Evolutionary conservation across 2,888 invertebrate genomes (phyloP).

Genomic region (Lasioglossum pauxillum): DNA sequence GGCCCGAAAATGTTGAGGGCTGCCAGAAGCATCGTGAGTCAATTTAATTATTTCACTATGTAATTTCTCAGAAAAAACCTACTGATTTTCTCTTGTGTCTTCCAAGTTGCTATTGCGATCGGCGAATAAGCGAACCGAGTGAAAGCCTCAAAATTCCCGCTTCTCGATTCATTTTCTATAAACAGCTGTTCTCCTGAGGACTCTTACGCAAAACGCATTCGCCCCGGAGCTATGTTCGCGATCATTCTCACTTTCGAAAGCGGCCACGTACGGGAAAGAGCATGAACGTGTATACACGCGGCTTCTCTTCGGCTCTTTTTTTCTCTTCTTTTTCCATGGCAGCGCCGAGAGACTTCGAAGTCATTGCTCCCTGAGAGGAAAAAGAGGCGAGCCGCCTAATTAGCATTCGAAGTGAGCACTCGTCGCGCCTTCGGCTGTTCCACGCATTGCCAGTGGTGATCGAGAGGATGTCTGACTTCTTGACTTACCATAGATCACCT

Average conservation of each 20-base stretch:
- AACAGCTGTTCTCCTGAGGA: slow-evolving; percentile 3
- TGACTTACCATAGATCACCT: slow-evolving; percentile 18
- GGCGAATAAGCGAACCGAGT: neutral
- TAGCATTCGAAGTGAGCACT: slow-evolving; percentile 75
- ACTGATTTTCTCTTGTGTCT: too few relatives aligned
- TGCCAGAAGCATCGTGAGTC: slow-evolving; percentile 97
- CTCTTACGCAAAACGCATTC: slow-evolving; percentile 43
- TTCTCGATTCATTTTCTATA: neutral
- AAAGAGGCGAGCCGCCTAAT: slow-evolving; percentile 71
- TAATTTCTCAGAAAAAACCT: neutral
- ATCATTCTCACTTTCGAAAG: slow-evolving; percentile 73
- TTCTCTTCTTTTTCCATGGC: neutral
- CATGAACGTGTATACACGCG: neutral
- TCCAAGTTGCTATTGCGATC: too few relatives aligned
- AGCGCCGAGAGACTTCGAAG: slow-evolving; percentile 36
- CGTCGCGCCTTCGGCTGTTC: slow-evolving; percentile 70
- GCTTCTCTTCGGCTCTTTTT: neutral
- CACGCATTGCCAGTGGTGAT: slow-evolving; percentile 33
- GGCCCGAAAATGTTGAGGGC: slow-evolving; percentile 97
- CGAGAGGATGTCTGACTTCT: slow-evolving; percentile 4
- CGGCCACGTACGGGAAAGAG: slow-evolving; percentile 16
- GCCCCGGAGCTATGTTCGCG: slow-evolving; percentile 50
- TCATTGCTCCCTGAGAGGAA: slow-evolving; percentile 69
- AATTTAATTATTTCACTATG: neutral
- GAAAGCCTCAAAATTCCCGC: neutral